Evolutionary conservation across 2,888 invertebrate genomes (phyloP).

Genomic region (Hirtodrosophila alboralis): DNA sequence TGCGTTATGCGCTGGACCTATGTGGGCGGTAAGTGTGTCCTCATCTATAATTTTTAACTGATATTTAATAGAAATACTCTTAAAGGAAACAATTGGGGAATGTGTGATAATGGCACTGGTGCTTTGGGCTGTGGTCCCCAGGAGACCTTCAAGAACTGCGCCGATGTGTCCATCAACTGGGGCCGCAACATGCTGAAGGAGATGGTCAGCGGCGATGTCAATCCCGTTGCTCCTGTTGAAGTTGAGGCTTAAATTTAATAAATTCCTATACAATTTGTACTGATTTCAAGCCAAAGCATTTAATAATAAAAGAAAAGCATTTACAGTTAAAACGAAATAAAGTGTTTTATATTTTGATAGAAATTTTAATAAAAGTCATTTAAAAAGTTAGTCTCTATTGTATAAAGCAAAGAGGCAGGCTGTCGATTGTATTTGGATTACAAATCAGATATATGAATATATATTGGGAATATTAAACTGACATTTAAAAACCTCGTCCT

Average conservation of each 20-base stretch:
- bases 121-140: slow-evolving; percentile 85
- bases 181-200: slow-evolving; percentile 56
- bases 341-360: too few species aligned
- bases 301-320: slow-evolving; percentile 18
- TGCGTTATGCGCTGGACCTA: slow-evolving; percentile 87
- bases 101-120: slow-evolving; percentile 82
- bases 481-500: too few species aligned
- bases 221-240: slow-evolving; percentile 16
- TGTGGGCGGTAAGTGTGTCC: slow-evolving; percentile 78
- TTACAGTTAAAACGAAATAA: too few species aligned
- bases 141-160: slow-evolving; percentile 85
- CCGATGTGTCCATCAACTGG: slow-evolving; percentile 83
- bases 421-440: too few species aligned
- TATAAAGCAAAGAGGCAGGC: too few species aligned
- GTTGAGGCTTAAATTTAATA: slow-evolving; percentile 12
- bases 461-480: too few species aligned
- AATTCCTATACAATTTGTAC: slow-evolving; percentile 28
- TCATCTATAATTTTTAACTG: too few species aligned
- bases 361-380: too few species aligned
- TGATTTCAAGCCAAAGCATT: slow-evolving; percentile 32
- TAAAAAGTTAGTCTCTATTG: too few species aligned
- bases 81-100: slow-evolving; percentile 85
- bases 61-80: neutral
- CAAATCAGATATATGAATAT: too few species aligned
- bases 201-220: slow-evolving; percentile 5